Evolutionary conservation across 2,113 vertebrate genomes (phyloP).

Genomic region (Pelobates fuscus): DNA sequence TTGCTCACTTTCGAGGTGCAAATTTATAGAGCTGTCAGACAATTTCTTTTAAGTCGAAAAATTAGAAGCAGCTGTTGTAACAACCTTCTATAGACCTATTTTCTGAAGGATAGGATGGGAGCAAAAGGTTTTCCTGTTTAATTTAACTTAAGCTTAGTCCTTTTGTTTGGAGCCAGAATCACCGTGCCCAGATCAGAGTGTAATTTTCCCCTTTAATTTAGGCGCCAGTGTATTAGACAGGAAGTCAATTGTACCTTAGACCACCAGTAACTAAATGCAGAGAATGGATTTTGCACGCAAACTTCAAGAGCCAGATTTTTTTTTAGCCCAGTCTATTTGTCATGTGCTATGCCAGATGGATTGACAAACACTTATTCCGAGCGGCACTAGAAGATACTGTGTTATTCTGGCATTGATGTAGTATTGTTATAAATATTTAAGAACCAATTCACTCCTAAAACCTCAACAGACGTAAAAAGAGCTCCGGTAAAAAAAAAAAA

Average conservation of each 20-base stretch:
- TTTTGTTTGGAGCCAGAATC: slow-evolving; percentile 67
- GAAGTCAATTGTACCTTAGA: slow-evolving; percentile 75
- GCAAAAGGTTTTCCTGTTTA: slow-evolving; percentile 52
- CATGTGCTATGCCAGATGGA: slow-evolving; percentile 82
- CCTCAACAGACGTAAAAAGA: background rate
- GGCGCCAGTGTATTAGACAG: slow-evolving; percentile 70
- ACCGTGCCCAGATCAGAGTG: slow-evolving; percentile 69
- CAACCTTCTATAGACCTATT: slow-evolving; percentile 47
- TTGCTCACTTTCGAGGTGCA: slow-evolving; percentile 56
- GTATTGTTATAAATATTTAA: background rate
- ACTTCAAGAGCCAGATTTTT: background rate
- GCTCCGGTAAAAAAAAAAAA: background rate
- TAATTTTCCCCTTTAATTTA: slow-evolving; percentile 78
- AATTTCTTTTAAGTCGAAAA: slow-evolving; percentile 59
- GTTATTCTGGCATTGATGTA: slow-evolving; percentile 43
- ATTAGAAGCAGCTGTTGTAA: slow-evolving; percentile 59
- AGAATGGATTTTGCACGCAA: slow-evolving; percentile 70
- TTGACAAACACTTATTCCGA: slow-evolving; percentile 67
- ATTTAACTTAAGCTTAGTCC: slow-evolving; percentile 48
- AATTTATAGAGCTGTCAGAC: slow-evolving; percentile 54
- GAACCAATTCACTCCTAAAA: background rate
- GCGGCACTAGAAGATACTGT: slow-evolving; percentile 56
- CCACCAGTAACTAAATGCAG: slow-evolving; percentile 69
- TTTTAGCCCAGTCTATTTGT: slow-evolving; percentile 58
- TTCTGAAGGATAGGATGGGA: slow-evolving; percentile 35